Evolutionary conservation across 2,888 invertebrate genomes (phyloP).

Genomic region (Parochlus steinenii): DNA sequence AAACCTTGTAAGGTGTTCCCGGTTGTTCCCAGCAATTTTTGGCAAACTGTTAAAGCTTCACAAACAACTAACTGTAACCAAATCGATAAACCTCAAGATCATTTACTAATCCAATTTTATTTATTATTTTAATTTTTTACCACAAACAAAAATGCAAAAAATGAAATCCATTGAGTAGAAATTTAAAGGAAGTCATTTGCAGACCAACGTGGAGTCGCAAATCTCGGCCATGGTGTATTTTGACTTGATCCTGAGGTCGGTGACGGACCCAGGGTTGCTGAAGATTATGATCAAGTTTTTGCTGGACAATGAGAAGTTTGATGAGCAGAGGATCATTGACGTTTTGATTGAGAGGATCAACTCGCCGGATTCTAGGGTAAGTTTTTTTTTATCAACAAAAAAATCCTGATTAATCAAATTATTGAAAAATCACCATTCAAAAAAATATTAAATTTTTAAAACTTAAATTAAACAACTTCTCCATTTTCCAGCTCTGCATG

Average conservation of each 20-base stretch:
- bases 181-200: slow-evolving; percentile 38
- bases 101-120: slow-evolving; percentile 13
- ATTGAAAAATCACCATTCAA: slow-evolving; percentile 1
- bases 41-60: too few species aligned
- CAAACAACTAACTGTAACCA: neutral
- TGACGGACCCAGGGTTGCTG: slow-evolving; percentile 69
- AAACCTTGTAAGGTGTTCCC: too few species aligned
- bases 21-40: too few species aligned
- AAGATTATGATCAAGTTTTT: slow-evolving; percentile 73
- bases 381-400: slow-evolving; percentile 16
- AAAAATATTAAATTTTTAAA: slow-evolving; percentile 9
- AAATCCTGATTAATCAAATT: neutral
- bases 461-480: slow-evolving; percentile 9
- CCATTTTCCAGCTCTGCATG: slow-evolving; percentile 48
- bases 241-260: slow-evolving; percentile 75
- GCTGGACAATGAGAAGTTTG: slow-evolving; percentile 62
- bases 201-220: slow-evolving; percentile 77
- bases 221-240: slow-evolving; percentile 86
- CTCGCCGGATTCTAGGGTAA: slow-evolving; percentile 52
- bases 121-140: neutral
- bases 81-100: slow-evolving; percentile 3
- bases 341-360: slow-evolving; percentile 65
- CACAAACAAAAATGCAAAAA: slow-evolving; percentile 1
- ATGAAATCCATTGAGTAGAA: slow-evolving; percentile 25
- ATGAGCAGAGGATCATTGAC: slow-evolving; percentile 66